phyloP scores from a whole-genome alignment of 2,113 vertebrate species.

The Anseranas semipalmata region DNA sequence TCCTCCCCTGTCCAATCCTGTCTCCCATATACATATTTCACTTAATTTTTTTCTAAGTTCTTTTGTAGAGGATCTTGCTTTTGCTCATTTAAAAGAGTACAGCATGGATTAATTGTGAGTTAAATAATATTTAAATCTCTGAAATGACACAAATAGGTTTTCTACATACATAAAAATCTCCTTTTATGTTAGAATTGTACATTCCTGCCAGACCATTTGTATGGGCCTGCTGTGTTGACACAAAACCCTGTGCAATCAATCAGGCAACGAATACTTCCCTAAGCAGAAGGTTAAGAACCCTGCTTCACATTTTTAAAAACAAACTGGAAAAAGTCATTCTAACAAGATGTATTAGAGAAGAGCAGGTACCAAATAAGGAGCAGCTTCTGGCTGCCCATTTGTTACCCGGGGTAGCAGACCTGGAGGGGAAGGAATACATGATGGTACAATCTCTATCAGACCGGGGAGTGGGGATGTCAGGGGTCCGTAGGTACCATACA shows the following conservation, averaged over 20 bases:
- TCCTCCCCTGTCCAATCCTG: neutral
- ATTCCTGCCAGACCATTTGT: neutral
- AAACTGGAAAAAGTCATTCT: neutral
- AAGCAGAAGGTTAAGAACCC: neutral
- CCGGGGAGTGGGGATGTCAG: neutral
- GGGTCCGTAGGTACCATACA: accelerated
- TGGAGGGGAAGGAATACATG: accelerated
- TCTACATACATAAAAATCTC: neutral
- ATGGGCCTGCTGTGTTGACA: neutral
- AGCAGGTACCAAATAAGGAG: neutral
- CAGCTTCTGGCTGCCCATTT: accelerated
- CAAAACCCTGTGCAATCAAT: neutral
- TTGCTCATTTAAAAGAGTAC: neutral
- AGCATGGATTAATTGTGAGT: neutral
- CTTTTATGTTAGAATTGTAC: neutral
- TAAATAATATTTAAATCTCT: neutral
- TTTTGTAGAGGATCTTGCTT: neutral
- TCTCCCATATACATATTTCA: neutral
- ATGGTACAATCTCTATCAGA: neutral
- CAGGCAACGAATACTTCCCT: neutral
- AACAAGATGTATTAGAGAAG: neutral
- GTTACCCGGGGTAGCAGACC: accelerated
- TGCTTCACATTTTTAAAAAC: neutral
- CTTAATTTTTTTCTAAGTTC: neutral
- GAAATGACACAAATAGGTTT: neutral